phyloP scores from a whole-genome alignment of 2,113 vertebrate genomes.

The Clinocottus analis region DNA sequence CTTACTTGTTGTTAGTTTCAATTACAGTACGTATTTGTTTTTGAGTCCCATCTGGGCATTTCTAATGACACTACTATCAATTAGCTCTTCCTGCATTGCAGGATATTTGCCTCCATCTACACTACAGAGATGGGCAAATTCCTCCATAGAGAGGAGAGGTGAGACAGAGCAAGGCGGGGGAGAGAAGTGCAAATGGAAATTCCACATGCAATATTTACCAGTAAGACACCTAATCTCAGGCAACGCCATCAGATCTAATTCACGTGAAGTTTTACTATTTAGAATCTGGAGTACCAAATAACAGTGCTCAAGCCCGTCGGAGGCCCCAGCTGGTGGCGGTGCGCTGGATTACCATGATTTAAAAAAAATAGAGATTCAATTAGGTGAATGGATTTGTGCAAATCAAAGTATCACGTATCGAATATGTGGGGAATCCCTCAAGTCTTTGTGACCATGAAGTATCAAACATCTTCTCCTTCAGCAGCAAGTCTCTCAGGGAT shows the following conservation, averaged over 20 bases:
- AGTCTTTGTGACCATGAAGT: neutral
- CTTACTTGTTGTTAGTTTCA: constrained; percentile 16
- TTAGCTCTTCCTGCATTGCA: constrained; percentile 9
- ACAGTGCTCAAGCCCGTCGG: neutral
- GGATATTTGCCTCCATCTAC: constrained; percentile 14
- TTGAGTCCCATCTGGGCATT: neutral
- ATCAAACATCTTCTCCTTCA: neutral
- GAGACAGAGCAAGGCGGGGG: neutral
- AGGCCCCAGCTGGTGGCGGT: neutral
- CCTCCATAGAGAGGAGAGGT: neutral
- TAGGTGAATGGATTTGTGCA: neutral
- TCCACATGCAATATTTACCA: neutral
- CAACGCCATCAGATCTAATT: neutral
- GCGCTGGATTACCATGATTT: neutral
- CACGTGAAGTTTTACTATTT: neutral
- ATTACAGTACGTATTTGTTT: neutral
- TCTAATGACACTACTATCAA: neutral
- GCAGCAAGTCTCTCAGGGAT: neutral
- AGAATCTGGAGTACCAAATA: neutral
- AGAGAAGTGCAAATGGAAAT: neutral
- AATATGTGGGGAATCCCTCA: neutral
- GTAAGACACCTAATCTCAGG: neutral
- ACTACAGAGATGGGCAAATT: neutral
- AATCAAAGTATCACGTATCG: neutral
- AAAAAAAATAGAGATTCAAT: neutral